Evolutionary conservation across 2,888 invertebrate genomes (phyloP), one percentile per base, ranked within the genome.

Genomic region (Rhogogaster chlorosoma): DNA sequence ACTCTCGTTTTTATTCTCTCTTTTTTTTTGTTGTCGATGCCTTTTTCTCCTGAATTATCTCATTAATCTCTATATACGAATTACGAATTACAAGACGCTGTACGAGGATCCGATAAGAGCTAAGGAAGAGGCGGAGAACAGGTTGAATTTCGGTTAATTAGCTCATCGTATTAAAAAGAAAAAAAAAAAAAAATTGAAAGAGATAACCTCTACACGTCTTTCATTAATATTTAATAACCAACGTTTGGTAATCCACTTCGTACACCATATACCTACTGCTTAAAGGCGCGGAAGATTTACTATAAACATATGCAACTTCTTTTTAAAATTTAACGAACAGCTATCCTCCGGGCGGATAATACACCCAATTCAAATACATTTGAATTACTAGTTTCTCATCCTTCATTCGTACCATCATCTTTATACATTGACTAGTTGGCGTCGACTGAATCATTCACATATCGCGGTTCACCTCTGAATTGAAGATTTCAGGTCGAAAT

Each of bases 111-210:
- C 26, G 73, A 73, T 42, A 45, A 73, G 38, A 32, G 29, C 18
- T 18, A 32, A 67, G 6, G 32, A 32, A 29, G 18, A 67, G 29
- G 45, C 2, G 77, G 26, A 71, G 71, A 7, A 42, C 26, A 75
- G 77, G 29, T 53, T 77, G 18, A 77, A 77, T 77, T 77, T 77
- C 49, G n/a, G 29, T 77, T 77, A 77, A 77, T 77, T 77, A 77
- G n/a, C 49, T 77, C 77, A 32, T 49, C 77, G 49, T 32, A 29
- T 53, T 38, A 26, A 49, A 53, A 67, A 67, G 32, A 18, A 32
- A 32, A 29, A 32, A 22, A 26, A 49, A 53, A 67, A 67, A 67
- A 18, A 32, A 32, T 67, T 22, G 15, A 29, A 18, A 32, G 10
- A 53, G 67, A 67, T 67, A 32, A 26, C 29, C 29, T 32, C 67